Evolutionary conservation across 2,888 invertebrate species (phyloP).

Genomic region (Microctonus hyperodae): DNA sequence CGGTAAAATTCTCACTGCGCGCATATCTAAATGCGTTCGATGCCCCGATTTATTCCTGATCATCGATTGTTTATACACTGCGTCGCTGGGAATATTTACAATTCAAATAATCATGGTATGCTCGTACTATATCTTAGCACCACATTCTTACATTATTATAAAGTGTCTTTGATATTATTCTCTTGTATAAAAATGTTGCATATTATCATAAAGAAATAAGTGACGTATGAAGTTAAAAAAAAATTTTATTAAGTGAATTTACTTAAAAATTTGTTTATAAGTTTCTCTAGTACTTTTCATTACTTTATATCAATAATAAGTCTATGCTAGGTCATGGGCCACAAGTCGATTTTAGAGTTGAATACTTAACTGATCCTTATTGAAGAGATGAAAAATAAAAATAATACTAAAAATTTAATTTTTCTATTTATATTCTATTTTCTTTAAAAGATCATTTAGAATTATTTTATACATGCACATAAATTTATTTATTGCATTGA

Average conservation of each 20-base stretch:
- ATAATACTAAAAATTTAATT: no score
- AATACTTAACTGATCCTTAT: no score
- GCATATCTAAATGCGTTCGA: constrained; percentile 50
- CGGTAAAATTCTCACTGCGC: constrained; percentile 30
- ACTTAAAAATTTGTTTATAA: no score
- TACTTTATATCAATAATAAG: no score
- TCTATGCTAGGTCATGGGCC: no score
- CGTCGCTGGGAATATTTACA: constrained; percentile 48
- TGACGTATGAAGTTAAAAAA: background rate
- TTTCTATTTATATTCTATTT: no score
- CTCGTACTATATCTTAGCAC: constrained; percentile 21
- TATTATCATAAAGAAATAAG: background rate
- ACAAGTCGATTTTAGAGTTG: no score
- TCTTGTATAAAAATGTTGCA: background rate
- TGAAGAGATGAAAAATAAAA: no score
- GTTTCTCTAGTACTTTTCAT: no score
- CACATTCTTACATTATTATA: background rate
- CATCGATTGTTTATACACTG: constrained; percentile 40
- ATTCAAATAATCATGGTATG: constrained; percentile 45
- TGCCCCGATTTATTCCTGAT: constrained; percentile 15
- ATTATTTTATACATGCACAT: background rate
- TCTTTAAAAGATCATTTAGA: background rate
- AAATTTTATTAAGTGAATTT: no score
- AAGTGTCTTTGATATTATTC: background rate
- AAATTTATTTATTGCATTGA: background rate